phyloP scores from a whole-genome alignment of 2,797 vertebrate species.

The Echeneis naucrates region DNA sequence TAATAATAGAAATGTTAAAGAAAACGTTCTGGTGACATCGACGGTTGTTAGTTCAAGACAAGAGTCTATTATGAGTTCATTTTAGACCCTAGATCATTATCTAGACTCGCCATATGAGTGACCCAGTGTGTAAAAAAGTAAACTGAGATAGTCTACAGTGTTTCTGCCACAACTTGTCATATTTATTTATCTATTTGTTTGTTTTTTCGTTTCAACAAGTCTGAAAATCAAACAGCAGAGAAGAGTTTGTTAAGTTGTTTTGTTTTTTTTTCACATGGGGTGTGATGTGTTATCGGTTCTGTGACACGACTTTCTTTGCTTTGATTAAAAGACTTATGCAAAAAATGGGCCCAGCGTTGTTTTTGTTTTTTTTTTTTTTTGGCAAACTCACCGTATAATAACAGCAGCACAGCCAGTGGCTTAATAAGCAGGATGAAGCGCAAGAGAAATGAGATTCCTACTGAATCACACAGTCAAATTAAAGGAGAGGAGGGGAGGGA shows the following conservation, averaged over 20 bases:
- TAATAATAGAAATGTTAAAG: slow-evolving; percentile 81
- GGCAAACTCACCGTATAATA: slow-evolving; percentile 25
- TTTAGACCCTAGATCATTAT: slow-evolving; percentile 61
- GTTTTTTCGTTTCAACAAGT: slow-evolving; percentile 41
- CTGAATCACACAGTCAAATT: slow-evolving; percentile 44
- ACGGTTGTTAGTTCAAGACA: slow-evolving; percentile 67
- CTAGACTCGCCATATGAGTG: slow-evolving; percentile 42
- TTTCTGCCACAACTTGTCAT: slow-evolving; percentile 31
- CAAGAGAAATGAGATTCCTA: slow-evolving; percentile 31
- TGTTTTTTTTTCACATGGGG: slow-evolving; percentile 20
- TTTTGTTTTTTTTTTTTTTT: too few species aligned
- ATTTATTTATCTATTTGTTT: too few species aligned
- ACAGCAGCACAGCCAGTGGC: slow-evolving; percentile 22
- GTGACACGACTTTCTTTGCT: slow-evolving; percentile 67
- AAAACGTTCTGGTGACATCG: slow-evolving; percentile 76
- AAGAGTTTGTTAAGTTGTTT: slow-evolving; percentile 33
- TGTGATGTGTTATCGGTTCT: slow-evolving; percentile 68
- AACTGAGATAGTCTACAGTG: slow-evolving; percentile 35
- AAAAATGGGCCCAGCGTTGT: slow-evolving; percentile 26
- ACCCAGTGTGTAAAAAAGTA: slow-evolving; percentile 60
- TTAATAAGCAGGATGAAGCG: slow-evolving; percentile 37
- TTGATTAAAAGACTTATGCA: slow-evolving; percentile 77
- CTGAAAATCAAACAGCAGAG: slow-evolving; percentile 32
- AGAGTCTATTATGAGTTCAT: slow-evolving; percentile 46
- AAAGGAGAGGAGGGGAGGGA: slow-evolving; percentile 33